These are phyloP conservation scores for Leptinotarsa peninsularis DNA, from an alignment of 2,888 invertebrate genomes.

Conservation along the genomic window DNA sequence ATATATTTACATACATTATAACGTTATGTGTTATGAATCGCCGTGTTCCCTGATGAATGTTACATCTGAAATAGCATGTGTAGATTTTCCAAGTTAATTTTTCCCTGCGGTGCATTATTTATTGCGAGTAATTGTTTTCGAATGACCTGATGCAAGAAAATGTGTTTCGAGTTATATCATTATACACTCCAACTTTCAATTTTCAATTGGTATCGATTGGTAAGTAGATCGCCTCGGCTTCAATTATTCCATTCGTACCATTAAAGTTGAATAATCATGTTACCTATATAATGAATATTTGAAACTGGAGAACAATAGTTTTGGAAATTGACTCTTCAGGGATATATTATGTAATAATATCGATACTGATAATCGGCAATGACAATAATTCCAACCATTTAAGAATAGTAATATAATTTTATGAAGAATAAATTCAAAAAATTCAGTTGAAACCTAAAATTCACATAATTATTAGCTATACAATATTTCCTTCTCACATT, in stretches of 20 bases:
- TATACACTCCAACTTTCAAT: background rate
- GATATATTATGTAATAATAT: background rate
- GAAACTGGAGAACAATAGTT: too few relatives aligned
- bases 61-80: slow-evolving; percentile 10
- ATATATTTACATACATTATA: slow-evolving; percentile 20
- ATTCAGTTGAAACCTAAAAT: too few relatives aligned
- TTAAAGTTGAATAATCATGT: background rate
- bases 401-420: too few relatives aligned
- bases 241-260: too few relatives aligned
- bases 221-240: background rate
- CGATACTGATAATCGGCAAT: too few relatives aligned
- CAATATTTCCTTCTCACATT: too few relatives aligned
- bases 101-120: background rate
- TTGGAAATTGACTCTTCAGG: background rate
- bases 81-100: slow-evolving; percentile 13
- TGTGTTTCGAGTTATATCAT: background rate
- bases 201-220: slow-evolving; percentile 7
- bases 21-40: slow-evolving; percentile 15
- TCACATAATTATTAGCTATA: too few relatives aligned
- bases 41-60: slow-evolving; percentile 16
- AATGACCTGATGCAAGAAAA: background rate
- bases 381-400: too few relatives aligned
- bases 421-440: too few relatives aligned
- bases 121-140: slow-evolving; percentile 14
- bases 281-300: background rate